Evolutionary conservation across 2,113 vertebrate genomes (phyloP).

Genomic region (Ramphastos sulfuratus): DNA sequence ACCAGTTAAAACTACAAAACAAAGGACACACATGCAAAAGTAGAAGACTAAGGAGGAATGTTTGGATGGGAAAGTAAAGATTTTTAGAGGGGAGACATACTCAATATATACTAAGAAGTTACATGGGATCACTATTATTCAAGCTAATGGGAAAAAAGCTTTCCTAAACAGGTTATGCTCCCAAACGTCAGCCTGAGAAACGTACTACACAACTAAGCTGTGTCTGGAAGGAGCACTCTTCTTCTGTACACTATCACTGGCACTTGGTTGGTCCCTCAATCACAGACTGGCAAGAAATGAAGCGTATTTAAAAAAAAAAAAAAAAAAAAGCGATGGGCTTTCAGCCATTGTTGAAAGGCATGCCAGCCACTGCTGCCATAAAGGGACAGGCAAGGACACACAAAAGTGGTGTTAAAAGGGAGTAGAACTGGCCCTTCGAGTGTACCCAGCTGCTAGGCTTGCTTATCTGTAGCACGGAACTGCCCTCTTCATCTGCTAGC

Average conservation of each 20-base stretch:
- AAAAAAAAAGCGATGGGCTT: background rate
- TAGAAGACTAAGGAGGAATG: background rate
- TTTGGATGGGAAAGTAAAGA: background rate
- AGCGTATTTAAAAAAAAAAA: background rate
- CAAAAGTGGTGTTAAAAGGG: background rate
- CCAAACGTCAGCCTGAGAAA: background rate
- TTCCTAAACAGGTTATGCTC: background rate
- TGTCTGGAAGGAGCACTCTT: background rate
- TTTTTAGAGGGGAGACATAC: background rate
- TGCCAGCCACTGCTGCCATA: background rate
- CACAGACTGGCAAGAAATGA: background rate
- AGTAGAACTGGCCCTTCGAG: slow-evolving; percentile 57
- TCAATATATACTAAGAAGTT: background rate
- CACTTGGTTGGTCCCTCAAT: background rate
- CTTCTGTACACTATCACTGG: background rate
- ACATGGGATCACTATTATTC: background rate
- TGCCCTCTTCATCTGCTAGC: slow-evolving; percentile 24
- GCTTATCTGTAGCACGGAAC: slow-evolving; percentile 42
- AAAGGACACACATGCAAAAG: background rate
- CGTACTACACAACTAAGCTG: background rate
- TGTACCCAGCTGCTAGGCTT: background rate
- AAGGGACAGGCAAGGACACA: background rate
- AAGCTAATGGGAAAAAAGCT: background rate
- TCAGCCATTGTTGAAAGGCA: background rate
- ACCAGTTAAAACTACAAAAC: background rate